Evolutionary conservation across 1,140 invertebrate species (phyloP), one percentile per base, ranked within the genome.

Genomic region (Leptinotarsa lineolata): DNA sequence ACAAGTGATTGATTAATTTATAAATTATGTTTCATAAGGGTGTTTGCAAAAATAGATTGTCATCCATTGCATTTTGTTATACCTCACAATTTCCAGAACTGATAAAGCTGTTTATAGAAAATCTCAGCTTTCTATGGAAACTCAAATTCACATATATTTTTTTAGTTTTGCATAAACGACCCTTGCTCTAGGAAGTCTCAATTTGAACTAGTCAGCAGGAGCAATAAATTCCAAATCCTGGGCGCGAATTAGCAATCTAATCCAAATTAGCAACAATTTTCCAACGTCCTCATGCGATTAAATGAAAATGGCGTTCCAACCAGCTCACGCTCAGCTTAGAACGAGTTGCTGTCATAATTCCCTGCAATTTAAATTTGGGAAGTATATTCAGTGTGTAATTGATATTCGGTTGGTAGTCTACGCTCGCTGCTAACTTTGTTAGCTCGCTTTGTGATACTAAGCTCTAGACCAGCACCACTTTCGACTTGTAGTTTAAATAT

Each of bases 381-480:
- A 68, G 66, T 68, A 45, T 68, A 68, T 68, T 68, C 44, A 68
- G 30, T 68, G 45, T 68, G 66, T 68, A 68, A 68, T 68, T 68
- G 66, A 68, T 68, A 68, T 68, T 68, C 45, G 20, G 66, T 48
- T 68, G 24, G 45, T 48, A 46, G 45, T 44, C 45, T 20, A 54
- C 48, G 48, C 48, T 54, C 15, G n/a, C 63, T 21, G 13, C 63
- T 65, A 65, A 65, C 63, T 65, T 65, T 24, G 24, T 65, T 65
- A 65, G 39, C 63, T 3, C 63, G 63, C 63, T 65, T 65, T 65
- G 63, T 65, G 63, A 39, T n/a, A 65, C 63, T 65, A 65, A 65
- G 63, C 63, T 65, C 39, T 65, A 30, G 63, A 65, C 24, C 39
- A 39, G 22, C 24, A 4, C 24, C 63, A 65, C 39, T 65, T 1